Evolutionary conservation across 2,797 vertebrate species (phyloP).

Genomic region (Valencia hispanica): DNA sequence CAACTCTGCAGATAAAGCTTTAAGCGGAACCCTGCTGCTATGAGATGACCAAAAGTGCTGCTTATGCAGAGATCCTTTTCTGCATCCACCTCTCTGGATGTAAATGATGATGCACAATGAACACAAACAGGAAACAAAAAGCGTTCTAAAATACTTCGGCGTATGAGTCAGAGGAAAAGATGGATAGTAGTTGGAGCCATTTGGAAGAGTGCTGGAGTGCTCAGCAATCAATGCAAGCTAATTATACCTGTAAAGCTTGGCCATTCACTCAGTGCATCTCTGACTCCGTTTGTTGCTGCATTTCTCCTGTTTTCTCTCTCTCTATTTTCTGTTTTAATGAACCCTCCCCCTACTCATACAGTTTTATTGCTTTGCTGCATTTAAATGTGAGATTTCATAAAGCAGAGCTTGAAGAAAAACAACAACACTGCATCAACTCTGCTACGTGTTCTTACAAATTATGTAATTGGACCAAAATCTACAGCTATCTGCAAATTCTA

Average conservation of each 20-base stretch:
- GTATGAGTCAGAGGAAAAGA: slow-evolving; percentile 42
- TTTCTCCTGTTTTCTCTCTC: not conserved
- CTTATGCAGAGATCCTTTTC: not conserved
- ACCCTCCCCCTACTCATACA: not conserved
- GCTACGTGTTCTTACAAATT: no score
- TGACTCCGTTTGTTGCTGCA: not conserved
- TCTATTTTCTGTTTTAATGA: not conserved
- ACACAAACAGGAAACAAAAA: slow-evolving; percentile 33
- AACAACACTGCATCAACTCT: not conserved
- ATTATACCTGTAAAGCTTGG: slow-evolving; percentile 43
- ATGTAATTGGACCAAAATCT: no score
- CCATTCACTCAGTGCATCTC: slow-evolving; percentile 1
- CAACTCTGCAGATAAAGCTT: not conserved
- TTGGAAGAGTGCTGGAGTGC: slow-evolving; percentile 37
- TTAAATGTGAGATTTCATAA: slow-evolving; percentile 1
- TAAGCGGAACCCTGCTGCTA: not conserved
- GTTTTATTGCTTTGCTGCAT: not conserved
- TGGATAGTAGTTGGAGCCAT: slow-evolving; percentile 28
- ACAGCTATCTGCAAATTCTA: no score
- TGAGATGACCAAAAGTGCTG: not conserved
- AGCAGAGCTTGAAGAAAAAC: not conserved
- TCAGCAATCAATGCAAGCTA: slow-evolving; percentile 49
- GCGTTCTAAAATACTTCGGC: slow-evolving; percentile 24
- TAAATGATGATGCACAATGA: slow-evolving; percentile 22
- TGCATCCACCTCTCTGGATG: slow-evolving; percentile 18